Base-by-base conservation (phyloP, 1,140 invertebrate species). In the Cherax destructor region DNA sequence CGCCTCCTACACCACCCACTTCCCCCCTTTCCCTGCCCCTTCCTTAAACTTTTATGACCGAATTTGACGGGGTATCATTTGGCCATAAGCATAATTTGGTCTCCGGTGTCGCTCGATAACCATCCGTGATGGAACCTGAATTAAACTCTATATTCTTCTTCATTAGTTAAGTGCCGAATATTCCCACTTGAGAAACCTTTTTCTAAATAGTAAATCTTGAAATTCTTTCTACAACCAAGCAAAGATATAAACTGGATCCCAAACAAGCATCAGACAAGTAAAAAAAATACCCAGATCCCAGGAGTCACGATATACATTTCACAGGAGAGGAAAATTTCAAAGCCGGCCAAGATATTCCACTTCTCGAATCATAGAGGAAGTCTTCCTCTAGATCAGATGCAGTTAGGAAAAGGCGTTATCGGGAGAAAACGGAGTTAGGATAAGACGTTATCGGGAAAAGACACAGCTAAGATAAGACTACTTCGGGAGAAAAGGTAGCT, bases 41-140 rank as follows among this genome's bases (percentile, higher is more conserved):
- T 77, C 50, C 52, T 52, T 56, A 74, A 77, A 77, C 47, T 86
- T 86, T 86, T 76, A 86, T 86, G 84, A n/a, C 84, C 72, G 72
- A 86, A 24, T 86, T 86, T 74, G 84, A 86, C 74, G 74, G 84
- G 61, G 61, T 65, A 86, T 86, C 84, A 86, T 86, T 86, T 86
- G 69, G 74, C 84, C 74, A 77, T 76, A 72, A 72, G 74, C 72
- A 72, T 86, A 86, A 86, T 86, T 86, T 86, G 84, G 50, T 86
- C 69, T 76, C 72, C 41, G n/a, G 41, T 72, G 72, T 56, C 84
- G 30, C 47, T 65, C 50, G 84, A 86, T 65, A 65, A 65, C 61
- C 61, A 65, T 65, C 61, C 9, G 18, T 65, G 61, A 65, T 13
- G 61, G 13, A 65, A 21, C 1, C 0, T 21, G 18, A 18, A 65